Conservation (phyloP, 1,140 invertebrate species). For the Pemphigus obesinymphae region DNA sequence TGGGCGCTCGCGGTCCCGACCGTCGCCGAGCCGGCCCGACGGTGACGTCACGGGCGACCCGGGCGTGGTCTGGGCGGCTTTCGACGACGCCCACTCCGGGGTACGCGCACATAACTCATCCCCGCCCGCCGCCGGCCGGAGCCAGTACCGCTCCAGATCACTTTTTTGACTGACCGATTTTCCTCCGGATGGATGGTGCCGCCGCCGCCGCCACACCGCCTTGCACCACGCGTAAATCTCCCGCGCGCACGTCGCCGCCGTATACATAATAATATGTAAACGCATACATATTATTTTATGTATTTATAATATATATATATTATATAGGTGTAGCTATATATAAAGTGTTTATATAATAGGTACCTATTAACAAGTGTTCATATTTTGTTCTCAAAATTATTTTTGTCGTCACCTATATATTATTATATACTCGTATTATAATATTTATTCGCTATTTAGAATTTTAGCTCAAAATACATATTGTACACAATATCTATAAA, state of each 20-base stretch:
- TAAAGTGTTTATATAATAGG: no score
- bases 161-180: not conserved
- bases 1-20: not conserved
- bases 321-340: no score
- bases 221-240: not conserved
- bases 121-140: constrained; percentile 17
- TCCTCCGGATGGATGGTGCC: not conserved
- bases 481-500: no score
- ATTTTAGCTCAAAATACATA: no score
- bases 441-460: no score
- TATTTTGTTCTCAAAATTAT: no score
- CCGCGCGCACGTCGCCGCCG: not conserved
- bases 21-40: not conserved
- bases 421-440: no score
- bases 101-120: constrained; percentile 28
- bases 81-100: constrained; percentile 1
- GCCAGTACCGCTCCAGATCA: constrained; percentile 19
- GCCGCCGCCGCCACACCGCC: not conserved
- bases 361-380: no score
- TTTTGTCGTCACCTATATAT: no score
- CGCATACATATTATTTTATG: no score
- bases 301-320: no score
- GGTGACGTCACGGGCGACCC: constrained; percentile 31
- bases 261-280: no score
- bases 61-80: constrained; percentile 36